Evolutionary conservation across 2,797 vertebrate genomes (phyloP).

Genomic region (Echiichthys vipera): DNA sequence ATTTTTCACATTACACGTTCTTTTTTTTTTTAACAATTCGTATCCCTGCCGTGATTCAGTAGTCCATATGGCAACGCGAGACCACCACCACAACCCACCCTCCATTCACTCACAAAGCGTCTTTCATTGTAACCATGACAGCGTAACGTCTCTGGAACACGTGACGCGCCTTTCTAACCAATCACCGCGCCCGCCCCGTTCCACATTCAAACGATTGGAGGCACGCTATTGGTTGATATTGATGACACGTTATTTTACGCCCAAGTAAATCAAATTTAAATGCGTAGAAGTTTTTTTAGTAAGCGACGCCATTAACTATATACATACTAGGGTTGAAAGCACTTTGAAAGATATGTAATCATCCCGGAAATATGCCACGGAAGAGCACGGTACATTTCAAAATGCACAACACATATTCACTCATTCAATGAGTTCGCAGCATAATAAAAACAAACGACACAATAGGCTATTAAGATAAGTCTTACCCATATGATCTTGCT

Average conservation of each 20-base stretch:
- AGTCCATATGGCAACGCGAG: constrained; percentile 48
- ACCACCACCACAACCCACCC: constrained; percentile 52
- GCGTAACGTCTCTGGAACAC: constrained; percentile 74
- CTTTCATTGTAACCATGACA: constrained; percentile 87
- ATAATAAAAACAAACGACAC: background rate
- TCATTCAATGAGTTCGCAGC: background rate
- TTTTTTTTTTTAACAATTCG: constrained; percentile 9
- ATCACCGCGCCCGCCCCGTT: constrained; percentile 48
- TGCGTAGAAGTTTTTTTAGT: background rate
- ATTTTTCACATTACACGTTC: constrained; percentile 23
- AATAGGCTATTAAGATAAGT: background rate
- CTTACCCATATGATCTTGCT: constrained; percentile 34
- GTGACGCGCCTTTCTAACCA: constrained; percentile 56
- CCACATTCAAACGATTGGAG: constrained; percentile 77
- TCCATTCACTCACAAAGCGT: constrained; percentile 80
- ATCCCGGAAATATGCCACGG: background rate
- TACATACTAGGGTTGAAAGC: background rate
- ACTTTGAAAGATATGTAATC: background rate
- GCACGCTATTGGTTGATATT: constrained; percentile 72
- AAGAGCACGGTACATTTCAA: background rate
- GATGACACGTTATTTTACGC: constrained; percentile 11
- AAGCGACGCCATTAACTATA: background rate
- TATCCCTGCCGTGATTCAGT: constrained; percentile 53
- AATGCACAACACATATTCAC: background rate
- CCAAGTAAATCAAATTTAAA: constrained; percentile 18